Evolutionary conservation across 2,888 invertebrate genomes (phyloP).

Genomic region (Cenopis cana): DNA sequence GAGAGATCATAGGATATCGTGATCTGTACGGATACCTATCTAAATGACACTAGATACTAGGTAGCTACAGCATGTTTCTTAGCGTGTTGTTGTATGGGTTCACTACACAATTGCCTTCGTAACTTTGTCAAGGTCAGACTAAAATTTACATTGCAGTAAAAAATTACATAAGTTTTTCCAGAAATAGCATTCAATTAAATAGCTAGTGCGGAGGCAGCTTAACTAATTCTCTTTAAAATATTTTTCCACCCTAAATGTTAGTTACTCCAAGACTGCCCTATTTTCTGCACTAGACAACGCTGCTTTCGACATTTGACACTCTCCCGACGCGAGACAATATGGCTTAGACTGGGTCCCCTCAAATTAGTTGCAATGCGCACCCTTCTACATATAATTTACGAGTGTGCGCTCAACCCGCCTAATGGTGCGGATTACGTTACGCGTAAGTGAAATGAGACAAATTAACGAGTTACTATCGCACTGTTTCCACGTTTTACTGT

Average conservation of each 20-base stretch:
- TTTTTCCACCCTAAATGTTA: conserved; percentile 10
- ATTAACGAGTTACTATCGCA: conserved; percentile 16
- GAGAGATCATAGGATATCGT: conserved; percentile 7
- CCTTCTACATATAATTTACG: conserved; percentile 78
- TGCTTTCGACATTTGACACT: conserved; percentile 70
- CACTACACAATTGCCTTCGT: conserved; percentile 8
- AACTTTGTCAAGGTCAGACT: conserved; percentile 10
- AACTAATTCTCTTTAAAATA: not conserved
- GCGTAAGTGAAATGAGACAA: conserved; percentile 72
- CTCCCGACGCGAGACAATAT: conserved; percentile 64
- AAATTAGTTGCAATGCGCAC: conserved; percentile 74
- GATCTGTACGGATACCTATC: conserved; percentile 1
- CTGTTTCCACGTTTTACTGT: not conserved
- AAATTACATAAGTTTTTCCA: not conserved
- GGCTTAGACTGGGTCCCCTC: conserved; percentile 64
- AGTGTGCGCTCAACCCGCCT: conserved; percentile 67
- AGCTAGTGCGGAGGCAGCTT: too few relatives aligned
- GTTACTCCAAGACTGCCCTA: conserved; percentile 8
- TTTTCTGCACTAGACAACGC: conserved; percentile 24
- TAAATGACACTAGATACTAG: too few relatives aligned
- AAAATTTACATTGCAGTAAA: not conserved
- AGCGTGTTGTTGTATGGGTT: conserved; percentile 12
- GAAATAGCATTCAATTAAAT: not conserved
- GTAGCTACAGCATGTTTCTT: conserved; percentile 9
- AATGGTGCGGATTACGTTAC: conserved; percentile 78